Conservation (phyloP, 2,888 invertebrate genomes). For the Pinctada fucata region DNA sequence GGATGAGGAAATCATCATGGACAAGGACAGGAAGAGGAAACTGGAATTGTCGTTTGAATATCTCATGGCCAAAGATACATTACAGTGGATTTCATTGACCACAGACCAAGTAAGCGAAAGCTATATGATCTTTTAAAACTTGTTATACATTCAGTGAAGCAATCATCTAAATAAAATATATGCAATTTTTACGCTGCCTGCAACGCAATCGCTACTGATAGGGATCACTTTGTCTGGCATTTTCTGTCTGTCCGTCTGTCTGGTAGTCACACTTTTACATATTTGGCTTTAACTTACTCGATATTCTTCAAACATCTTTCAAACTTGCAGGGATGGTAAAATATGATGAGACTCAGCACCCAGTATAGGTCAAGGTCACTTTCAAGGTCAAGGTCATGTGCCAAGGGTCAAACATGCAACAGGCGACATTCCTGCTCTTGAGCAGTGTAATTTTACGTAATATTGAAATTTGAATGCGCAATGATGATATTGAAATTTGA, state of each 20-base stretch:
- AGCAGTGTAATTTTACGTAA: too few relatives aligned
- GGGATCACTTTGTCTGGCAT: too few relatives aligned
- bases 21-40: slow-evolving; percentile 28
- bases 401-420: too few relatives aligned
- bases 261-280: too few relatives aligned
- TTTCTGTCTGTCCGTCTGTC: too few relatives aligned
- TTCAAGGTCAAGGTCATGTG: too few relatives aligned
- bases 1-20: slow-evolving; percentile 24
- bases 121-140: neutral
- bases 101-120: slow-evolving; percentile 85
- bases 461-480: neutral
- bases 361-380: too few relatives aligned
- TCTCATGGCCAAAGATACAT: slow-evolving; percentile 91
- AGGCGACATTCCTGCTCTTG: too few relatives aligned
- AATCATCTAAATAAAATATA: neutral
- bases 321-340: too few relatives aligned
- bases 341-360: too few relatives aligned
- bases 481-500: neutral
- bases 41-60: slow-evolving; percentile 96
- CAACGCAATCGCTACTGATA: neutral
- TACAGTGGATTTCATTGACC: slow-evolving; percentile 94
- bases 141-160: neutral
- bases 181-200: neutral
- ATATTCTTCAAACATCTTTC: too few relatives aligned
- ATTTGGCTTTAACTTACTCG: too few relatives aligned